Evolutionary conservation across 2,888 invertebrate genomes (phyloP).

Genomic region (Lithophane semibrunnea): DNA sequence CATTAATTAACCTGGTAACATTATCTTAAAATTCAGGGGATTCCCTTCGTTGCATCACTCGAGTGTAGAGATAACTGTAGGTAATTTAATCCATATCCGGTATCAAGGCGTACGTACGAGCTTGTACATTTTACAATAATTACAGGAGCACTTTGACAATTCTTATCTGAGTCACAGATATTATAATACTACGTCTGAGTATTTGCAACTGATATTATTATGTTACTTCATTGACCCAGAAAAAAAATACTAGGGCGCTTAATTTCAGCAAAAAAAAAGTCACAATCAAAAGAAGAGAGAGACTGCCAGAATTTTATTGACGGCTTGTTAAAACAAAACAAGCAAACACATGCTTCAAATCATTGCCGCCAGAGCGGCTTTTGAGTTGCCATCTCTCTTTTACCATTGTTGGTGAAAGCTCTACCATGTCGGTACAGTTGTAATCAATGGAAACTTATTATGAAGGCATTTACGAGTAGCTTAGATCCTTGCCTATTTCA

Average conservation of each 20-base stretch:
- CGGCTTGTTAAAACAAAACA: neutral
- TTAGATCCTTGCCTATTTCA: neutral
- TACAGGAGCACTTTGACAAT: slow-evolving; percentile 1
- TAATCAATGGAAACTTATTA: neutral
- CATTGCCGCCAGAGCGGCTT: neutral
- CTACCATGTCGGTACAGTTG: neutral
- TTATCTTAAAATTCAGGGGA: slow-evolving; percentile 3
- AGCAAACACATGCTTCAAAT: neutral
- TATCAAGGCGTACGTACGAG: slow-evolving; percentile 6
- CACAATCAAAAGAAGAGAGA: neutral
- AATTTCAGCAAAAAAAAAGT: neutral
- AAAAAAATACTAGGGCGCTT: neutral
- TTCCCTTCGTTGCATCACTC: slow-evolving; percentile 2
- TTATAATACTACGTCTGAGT: too few species aligned
- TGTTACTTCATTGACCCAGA: neutral
- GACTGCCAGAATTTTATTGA: neutral
- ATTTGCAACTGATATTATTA: slow-evolving; percentile 12
- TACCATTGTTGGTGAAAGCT: neutral
- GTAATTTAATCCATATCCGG: slow-evolving; percentile 24
- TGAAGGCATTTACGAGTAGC: neutral
- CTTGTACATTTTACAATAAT: slow-evolving; percentile 9
- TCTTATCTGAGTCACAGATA: too few species aligned
- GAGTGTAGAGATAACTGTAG: slow-evolving; percentile 6
- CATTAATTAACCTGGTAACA: slow-evolving; percentile 21
- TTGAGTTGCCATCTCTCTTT: neutral